Evolutionary conservation across 2,888 invertebrate genomes (phyloP), one percentile per base, ranked within the genome.

Genomic region (Ischnura elegans): DNA sequence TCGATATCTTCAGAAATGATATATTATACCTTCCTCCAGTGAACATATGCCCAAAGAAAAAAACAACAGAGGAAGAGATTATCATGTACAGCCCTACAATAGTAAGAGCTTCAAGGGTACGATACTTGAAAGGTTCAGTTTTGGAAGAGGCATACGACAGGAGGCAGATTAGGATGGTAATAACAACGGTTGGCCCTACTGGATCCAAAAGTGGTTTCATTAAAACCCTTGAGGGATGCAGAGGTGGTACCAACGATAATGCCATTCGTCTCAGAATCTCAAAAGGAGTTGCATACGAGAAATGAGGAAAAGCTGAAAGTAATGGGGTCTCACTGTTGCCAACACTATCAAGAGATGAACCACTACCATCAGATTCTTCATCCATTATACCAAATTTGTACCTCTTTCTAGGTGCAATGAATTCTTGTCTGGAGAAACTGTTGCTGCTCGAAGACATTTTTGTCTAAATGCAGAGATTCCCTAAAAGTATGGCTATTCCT

Each of bases 221-320:
- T 94, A 95, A 95, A n/a, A 90, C 90, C 93, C 95, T 95, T 93
- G 95, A 95, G 2, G 95, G 95, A 86, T 95, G 94, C 66, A 95
- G 55, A 0, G 96, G 96, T 42, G 96, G 96, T 4, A 96, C 94
- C 94, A 96, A 96, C 4, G 96, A 96, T 45, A 95, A 94, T 87
- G 95, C 94, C 94, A 96, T 96, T 94, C 96, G 95, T 94, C 95
- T 95, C 25, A 95, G 94, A 85, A 96, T 94, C 94, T 96, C 95
- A 93, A 94, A 93, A 5, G 95, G 95, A 87, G 95, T 94, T 16
- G 96, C 95, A 90, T 43, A 90, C 4, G 90, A 61, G 61, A 61
- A 43, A 25, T 25, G 8, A 43, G 42, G 90, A 61, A n/a, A 61
- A 10, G 25, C 51, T 45, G 90, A 42, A 3, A 61, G 43, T 8